phyloP scores from a whole-genome alignment of 2,113 vertebrate genomes.

The Oxygymnocypris stewartii region DNA sequence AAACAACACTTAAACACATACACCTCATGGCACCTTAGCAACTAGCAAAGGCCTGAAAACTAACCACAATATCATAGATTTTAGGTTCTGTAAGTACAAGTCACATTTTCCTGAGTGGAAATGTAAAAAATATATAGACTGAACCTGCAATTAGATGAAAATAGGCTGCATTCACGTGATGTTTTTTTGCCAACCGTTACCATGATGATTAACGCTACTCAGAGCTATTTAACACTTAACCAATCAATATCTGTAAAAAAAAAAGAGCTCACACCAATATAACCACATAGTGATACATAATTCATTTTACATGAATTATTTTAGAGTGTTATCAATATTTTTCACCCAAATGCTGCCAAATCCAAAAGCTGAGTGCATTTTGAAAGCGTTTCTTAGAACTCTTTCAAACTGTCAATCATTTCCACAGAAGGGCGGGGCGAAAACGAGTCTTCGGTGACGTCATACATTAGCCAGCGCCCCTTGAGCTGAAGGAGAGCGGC shows the following conservation, averaged over 20 bases:
- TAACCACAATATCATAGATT: background rate
- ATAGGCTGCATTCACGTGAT: background rate
- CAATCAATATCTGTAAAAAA: conserved; percentile 10
- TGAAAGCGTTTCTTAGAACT: background rate
- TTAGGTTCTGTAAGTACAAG: background rate
- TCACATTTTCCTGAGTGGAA: background rate
- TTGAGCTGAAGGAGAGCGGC: conserved; percentile 47
- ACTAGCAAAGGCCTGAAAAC: background rate
- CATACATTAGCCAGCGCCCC: conserved; percentile 71
- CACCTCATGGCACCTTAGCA: background rate
- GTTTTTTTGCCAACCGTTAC: background rate
- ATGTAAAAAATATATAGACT: background rate
- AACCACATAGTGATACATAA: background rate
- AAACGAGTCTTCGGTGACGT: conserved; percentile 63
- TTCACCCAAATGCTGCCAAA: background rate
- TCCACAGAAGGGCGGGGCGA: conserved; percentile 55
- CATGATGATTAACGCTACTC: no score
- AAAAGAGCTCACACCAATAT: background rate
- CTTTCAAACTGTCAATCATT: background rate
- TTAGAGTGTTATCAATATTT: background rate
- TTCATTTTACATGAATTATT: background rate
- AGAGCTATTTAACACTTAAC: no score
- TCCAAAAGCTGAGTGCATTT: background rate
- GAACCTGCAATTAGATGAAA: background rate
- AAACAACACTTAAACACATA: background rate